Evolutionary conservation across 2,888 invertebrate genomes (phyloP), one percentile per base, ranked within the genome.

Genomic region (Tiliacea aurago): DNA sequence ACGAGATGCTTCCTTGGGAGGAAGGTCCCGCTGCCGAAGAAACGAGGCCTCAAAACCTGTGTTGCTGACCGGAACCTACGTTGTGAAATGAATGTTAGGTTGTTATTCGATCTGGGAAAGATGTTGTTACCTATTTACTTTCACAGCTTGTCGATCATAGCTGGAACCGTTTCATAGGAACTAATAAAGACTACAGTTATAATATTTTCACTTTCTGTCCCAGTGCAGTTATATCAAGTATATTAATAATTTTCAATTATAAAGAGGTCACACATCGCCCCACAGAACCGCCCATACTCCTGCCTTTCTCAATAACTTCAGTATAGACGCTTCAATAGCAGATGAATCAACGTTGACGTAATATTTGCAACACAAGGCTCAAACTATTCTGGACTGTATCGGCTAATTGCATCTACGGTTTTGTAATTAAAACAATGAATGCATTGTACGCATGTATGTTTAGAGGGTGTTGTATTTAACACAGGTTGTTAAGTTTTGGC

Each of bases 341-440:
- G 84, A 82, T 82, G 81, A 84, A 81, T 84, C 82, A 84, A 45
- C 10, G 28, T 47, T 76, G 81, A 82, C 81, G 82, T 82, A 81
- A 82, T 62, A 65, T 73, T 84, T 76, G 67, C 82, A 84, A 78
- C 70, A 58, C 61, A 61, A 62, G 13, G n/a, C 56, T 64, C 73
- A 58, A 70, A 61, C 82, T 80, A 78, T 76, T 83, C 73, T 74
- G 59, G 15, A 69, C 45, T 37, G 73, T 85, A 85, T 85, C 85
- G 49, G 66, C 61, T 85, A 86, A 85, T 85, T 85, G 83, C 76
- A 85, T 85, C 87, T 77, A 63, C 55, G 37, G 76, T 74, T 85
- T 85, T 85, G 85, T 83, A 86, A 85, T 85, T 85, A 86, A 86
- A 85, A 86, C 85, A 86, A 85, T 83, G 84, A 81, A 70, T 76